Percentiles rank a stretch among this genome's conserved stretches.
Conservation (phyloP, 2,797 vertebrate genomes). For the Tachyglossus aculeatus region DNA sequence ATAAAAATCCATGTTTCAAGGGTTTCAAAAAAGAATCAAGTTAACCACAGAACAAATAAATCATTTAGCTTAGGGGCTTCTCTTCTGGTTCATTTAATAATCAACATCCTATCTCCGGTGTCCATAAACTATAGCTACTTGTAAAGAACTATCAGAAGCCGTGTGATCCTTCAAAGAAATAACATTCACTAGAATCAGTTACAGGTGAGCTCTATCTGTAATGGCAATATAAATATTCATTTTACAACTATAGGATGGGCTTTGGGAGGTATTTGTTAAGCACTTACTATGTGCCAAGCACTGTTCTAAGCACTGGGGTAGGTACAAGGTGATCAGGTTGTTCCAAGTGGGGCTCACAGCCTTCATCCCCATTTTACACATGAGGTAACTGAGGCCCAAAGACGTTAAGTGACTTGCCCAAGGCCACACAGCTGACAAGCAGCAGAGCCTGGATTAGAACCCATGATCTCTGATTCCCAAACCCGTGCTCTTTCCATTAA, state of each 20-base stretch:
- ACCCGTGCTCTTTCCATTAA: too few relatives aligned
- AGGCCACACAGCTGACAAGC: too few relatives aligned
- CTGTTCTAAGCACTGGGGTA: too few relatives aligned
- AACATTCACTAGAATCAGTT: background rate
- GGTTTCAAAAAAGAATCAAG: conserved; percentile 69
- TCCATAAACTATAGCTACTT: conserved; percentile 3
- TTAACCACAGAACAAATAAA: conserved; percentile 66
- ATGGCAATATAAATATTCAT: background rate
- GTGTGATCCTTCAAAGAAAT: background rate
- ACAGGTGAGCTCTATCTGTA: background rate
- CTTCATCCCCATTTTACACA: too few relatives aligned
- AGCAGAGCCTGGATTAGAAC: too few relatives aligned
- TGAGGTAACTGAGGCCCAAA: too few relatives aligned
- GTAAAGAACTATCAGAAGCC: conserved; percentile 12
- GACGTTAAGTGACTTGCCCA: too few relatives aligned
- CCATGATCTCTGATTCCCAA: too few relatives aligned
- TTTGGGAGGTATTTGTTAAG: too few relatives aligned
- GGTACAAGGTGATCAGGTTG: too few relatives aligned
- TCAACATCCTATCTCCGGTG: conserved; percentile 47
- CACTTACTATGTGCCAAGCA: too few relatives aligned
- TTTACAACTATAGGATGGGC: background rate
- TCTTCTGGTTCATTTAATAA: conserved; percentile 55
- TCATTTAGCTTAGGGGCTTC: conserved; percentile 40
- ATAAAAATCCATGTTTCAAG: conserved; percentile 69
- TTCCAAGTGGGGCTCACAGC: too few relatives aligned